Evolutionary conservation across 2,113 vertebrate genomes (phyloP), one percentile per base, ranked within the genome.

Genomic region (Promerops cafer): DNA sequence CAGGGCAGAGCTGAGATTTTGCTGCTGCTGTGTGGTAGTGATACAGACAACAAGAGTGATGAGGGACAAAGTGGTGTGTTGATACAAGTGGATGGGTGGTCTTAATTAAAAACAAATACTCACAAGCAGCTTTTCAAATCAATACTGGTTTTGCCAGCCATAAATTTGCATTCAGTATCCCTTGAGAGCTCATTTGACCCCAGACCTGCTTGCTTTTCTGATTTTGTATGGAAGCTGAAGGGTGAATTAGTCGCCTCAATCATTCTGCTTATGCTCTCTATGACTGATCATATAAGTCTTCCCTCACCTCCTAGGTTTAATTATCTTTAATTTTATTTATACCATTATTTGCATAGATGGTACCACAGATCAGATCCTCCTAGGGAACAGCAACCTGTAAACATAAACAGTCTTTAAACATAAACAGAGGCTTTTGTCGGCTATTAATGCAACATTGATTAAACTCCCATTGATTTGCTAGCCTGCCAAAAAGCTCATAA

Each of bases 291-390:
- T 20, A 21, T n/a, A 89, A 91, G 42, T 82, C 63, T 87, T 81
- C 30, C 26, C 16, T 13, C 31, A 60, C 26, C 71, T 81, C 57
- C 59, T 64, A 74, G 37, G 44, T 93, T 96, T 92, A 86, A 81
- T 94, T 90, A 61, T 47, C 83, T 95, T 44, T 87, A 86, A 84
- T 96, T 89, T 90, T 96, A 95, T 93, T 93, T 77, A 79, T 90
- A 35, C 50, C 53, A 19, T 77, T 89, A 49, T 93, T 95, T 97
- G 54, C 50, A 82, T 84, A 77, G 72, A 71, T 89, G 18, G 69
- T 84, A 45, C 77, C 83, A 89, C 8, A 3, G 49, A 81, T 81
- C 60, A 79, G 49, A 22, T 94, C 65, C 56, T 96, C 57, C 65
- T 79, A 76, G 61, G 66, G 69, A 94, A 68, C 57, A 57, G 31